phyloP scores from a whole-genome alignment of 2,113 vertebrate genomes.

The Pygoscelis antarcticus region DNA sequence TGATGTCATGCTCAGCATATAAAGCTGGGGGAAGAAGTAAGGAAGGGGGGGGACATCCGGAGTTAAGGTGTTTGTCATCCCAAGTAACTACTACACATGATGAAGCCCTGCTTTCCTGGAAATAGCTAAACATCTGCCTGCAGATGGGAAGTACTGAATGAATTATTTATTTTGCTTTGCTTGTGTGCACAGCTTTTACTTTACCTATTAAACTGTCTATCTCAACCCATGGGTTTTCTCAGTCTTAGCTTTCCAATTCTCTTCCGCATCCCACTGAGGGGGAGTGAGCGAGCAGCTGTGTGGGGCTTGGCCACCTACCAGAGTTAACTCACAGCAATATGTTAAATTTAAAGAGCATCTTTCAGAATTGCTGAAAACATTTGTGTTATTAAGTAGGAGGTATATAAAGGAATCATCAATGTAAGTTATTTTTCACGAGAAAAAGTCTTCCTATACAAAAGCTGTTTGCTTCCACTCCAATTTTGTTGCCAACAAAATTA shows the following conservation, averaged over 20 bases:
- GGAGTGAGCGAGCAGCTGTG: not conserved
- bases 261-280: not conserved
- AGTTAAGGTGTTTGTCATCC: not conserved
- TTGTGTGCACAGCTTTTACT: not conserved
- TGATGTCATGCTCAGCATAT: not conserved
- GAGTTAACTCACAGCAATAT: not conserved
- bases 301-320: not conserved
- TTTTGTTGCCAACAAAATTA: not conserved
- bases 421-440: not conserved
- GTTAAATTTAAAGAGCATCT: not conserved
- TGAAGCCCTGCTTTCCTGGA: not conserved
- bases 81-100: fast-evolving
- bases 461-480: not conserved
- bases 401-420: not conserved
- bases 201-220: not conserved
- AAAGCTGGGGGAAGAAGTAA: not conserved
- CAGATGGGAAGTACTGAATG: not conserved
- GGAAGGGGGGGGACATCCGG: fast-evolving
- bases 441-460: not conserved
- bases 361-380: not conserved
- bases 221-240: not conserved
- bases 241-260: not conserved
- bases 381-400: not conserved
- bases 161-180: not conserved
- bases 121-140: not conserved